A percentile compares a stretch with the other conserved stretches of the same genome.
Evolutionary conservation across 1,140 invertebrate species (phyloP).

Genomic region (Ostrea edulis): DNA sequence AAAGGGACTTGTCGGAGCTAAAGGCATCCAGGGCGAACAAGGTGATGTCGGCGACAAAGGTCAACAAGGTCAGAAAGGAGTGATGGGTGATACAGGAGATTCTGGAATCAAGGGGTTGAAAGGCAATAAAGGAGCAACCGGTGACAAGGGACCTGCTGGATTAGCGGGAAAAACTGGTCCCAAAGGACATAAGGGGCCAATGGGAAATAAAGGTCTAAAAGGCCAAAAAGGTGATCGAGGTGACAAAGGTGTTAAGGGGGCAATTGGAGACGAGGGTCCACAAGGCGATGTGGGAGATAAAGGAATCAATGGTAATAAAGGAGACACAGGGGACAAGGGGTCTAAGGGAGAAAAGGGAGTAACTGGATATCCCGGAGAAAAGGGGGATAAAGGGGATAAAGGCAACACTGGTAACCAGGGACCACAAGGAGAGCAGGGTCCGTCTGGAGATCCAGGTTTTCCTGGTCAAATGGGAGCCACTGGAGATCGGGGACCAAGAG

Average conservation of each 20-base stretch:
- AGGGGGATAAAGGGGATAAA: background rate
- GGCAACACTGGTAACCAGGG: slow-evolving; percentile 1
- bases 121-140: slow-evolving; percentile 24
- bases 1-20: slow-evolving; percentile 1
- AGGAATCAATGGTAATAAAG: background rate
- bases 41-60: slow-evolving; percentile 33
- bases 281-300: background rate
- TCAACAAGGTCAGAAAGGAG: slow-evolving; percentile 11
- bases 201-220: slow-evolving; percentile 18
- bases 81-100: slow-evolving; percentile 1
- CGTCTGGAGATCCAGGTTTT: background rate
- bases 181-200: background rate
- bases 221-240: slow-evolving; percentile 12
- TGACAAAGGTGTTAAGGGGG: slow-evolving; percentile 5
- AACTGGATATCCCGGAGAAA: background rate
- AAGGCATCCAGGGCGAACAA: slow-evolving; percentile 23
- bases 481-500: background rate
- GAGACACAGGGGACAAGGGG: background rate
- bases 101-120: slow-evolving; percentile 18
- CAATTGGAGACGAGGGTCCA: background rate
- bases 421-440: background rate
- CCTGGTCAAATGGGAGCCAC: background rate
- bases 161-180: background rate
- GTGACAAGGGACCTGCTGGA: slow-evolving; percentile 1
- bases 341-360: background rate